A percentile compares a stretch with the other conserved stretches of the same genome.
phyloP scores from a whole-genome alignment of 2,888 invertebrate genomes.

The Pyrgus malvae region DNA sequence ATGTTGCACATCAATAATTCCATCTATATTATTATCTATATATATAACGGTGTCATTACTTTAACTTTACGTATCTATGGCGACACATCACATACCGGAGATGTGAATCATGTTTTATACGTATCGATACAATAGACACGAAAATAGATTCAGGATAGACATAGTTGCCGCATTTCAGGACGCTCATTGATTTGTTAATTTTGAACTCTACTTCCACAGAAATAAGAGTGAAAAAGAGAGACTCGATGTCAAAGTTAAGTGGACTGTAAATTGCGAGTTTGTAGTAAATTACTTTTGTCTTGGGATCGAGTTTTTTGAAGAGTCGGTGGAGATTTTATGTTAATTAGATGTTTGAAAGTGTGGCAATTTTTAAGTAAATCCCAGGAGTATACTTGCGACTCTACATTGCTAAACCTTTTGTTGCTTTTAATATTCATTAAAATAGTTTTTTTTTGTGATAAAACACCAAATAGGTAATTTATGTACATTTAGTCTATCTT shows the following conservation, averaged over 20 bases:
- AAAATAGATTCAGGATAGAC: constrained; percentile 54
- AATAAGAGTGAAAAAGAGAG: not conserved
- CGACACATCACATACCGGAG: no score
- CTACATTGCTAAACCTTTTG: not conserved
- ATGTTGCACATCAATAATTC: no score
- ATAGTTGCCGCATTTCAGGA: constrained; percentile 3
- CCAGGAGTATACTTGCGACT: not conserved
- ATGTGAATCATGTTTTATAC: no score
- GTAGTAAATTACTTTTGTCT: constrained; percentile 21
- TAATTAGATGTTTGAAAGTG: constrained; percentile 17
- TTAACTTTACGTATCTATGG: no score
- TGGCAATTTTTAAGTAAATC: constrained; percentile 7
- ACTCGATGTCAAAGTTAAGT: not conserved
- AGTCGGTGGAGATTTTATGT: constrained; percentile 13
- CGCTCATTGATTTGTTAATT: not conserved
- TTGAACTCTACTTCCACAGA: not conserved
- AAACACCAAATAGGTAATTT: no score
- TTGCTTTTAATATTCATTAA: not conserved
- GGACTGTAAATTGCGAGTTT: not conserved
- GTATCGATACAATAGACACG: constrained; percentile 54
- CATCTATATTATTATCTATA: no score
- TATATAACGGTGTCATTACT: no score
- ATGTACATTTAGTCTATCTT: no score
- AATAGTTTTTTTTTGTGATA: no score
- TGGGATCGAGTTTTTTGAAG: constrained; percentile 18